Evolutionary conservation across 2,888 invertebrate species (phyloP).

Genomic region (Spisula solida): DNA sequence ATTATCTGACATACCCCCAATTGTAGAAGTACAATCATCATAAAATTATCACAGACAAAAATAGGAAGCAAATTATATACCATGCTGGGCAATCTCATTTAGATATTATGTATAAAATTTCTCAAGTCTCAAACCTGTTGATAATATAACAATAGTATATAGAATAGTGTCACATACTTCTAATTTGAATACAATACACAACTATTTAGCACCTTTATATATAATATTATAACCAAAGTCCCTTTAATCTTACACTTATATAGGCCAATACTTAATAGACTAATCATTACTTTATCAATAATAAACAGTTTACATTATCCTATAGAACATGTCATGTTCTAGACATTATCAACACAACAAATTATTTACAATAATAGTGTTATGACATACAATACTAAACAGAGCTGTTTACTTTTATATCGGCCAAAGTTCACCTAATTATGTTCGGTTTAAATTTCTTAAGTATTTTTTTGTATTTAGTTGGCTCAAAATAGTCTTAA

Average conservation of each 20-base stretch:
- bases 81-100: not conserved
- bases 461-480: too few species aligned
- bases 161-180: not conserved
- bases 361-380: not conserved
- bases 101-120: not conserved
- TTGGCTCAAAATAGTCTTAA: too few species aligned
- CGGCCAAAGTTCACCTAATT: not conserved
- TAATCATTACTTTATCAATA: not conserved
- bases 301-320: too few species aligned
- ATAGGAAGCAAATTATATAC: not conserved
- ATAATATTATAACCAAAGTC: not conserved
- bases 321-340: not conserved
- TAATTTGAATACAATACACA: not conserved
- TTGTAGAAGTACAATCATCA: not conserved
- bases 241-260: slow-evolving; percentile 6
- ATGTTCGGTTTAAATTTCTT: too few species aligned
- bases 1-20: too few species aligned
- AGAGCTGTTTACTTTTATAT: not conserved
- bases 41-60: not conserved
- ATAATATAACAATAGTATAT: not conserved
- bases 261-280: not conserved
- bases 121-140: slow-evolving; percentile 1
- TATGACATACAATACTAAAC: not conserved
- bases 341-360: not conserved
- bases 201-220: not conserved